Evolutionary conservation across 2,113 vertebrate species (phyloP).

Genomic region (Oreotragus oreotragus): DNA sequence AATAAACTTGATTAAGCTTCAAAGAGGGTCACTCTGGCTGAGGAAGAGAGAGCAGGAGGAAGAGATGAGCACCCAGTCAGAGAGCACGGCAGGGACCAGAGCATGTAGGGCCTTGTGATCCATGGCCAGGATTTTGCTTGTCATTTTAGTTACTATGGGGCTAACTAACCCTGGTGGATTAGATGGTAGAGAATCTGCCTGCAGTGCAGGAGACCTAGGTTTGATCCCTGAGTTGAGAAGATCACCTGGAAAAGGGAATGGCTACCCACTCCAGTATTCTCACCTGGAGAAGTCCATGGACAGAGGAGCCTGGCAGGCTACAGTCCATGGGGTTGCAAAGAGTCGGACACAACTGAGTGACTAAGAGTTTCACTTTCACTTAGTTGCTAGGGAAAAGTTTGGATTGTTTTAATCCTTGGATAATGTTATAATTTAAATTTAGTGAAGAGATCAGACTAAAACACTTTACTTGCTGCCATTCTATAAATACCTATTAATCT

Average conservation of each 20-base stretch:
- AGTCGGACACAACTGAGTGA: background rate
- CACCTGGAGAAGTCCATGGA: background rate
- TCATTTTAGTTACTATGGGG: background rate
- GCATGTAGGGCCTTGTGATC: accelerated
- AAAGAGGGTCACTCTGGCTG: background rate
- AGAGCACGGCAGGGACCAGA: background rate
- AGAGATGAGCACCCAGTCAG: background rate
- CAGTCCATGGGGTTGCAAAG: background rate
- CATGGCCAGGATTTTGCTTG: too few relatives aligned
- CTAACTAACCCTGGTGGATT: background rate
- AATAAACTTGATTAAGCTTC: background rate
- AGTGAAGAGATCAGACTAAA: background rate
- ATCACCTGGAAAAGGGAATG: background rate
- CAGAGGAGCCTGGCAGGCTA: background rate
- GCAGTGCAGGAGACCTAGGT: background rate
- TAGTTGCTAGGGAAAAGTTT: background rate
- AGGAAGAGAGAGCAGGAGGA: background rate
- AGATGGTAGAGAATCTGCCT: background rate
- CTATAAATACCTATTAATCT: background rate
- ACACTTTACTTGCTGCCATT: background rate
- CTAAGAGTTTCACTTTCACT: background rate
- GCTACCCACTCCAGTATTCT: background rate
- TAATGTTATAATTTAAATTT: background rate
- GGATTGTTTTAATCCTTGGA: background rate
- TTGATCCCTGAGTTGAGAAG: background rate